Evolutionary conservation across 2,797 vertebrate species (phyloP).

Genomic region (Ambastaia sidthimunki): DNA sequence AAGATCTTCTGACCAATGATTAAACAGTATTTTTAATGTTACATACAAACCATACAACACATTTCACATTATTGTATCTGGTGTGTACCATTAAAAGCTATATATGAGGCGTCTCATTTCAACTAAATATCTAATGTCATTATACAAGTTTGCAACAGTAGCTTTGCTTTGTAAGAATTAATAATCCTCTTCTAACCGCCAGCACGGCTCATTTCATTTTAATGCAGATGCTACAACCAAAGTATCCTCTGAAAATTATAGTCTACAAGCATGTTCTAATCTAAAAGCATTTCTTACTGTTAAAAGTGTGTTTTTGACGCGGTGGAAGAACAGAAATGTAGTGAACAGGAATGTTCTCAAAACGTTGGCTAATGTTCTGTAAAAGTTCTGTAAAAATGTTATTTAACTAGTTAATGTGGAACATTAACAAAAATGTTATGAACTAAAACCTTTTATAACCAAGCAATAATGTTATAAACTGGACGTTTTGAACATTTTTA

Average conservation of each 20-base stretch:
- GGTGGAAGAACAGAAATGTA: not conserved
- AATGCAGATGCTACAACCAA: conserved; percentile 27
- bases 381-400: too few relatives aligned
- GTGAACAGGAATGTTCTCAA: too few relatives aligned
- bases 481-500: too few relatives aligned
- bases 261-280: conserved; percentile 13
- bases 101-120: conserved; percentile 19
- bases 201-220: conserved; percentile 31
- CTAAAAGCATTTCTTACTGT: not conserved
- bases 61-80: not conserved
- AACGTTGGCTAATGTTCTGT: too few relatives aligned
- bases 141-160: conserved; percentile 21
- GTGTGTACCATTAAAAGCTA: not conserved
- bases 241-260: conserved; percentile 19
- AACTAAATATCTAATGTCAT: conserved; percentile 18
- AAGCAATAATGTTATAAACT: too few relatives aligned
- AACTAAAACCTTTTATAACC: too few relatives aligned
- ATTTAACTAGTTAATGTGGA: too few relatives aligned
- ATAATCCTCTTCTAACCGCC: conserved; percentile 38
- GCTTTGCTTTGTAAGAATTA: conserved; percentile 25
- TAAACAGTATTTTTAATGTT: not conserved
- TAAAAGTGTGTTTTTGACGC: conserved; percentile 18
- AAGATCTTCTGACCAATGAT: not conserved
- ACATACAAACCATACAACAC: not conserved
- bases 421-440: too few relatives aligned